phyloP scores from a whole-genome alignment of 92 coral and sea anemone genomes.

The Actinernus sp. region DNA sequence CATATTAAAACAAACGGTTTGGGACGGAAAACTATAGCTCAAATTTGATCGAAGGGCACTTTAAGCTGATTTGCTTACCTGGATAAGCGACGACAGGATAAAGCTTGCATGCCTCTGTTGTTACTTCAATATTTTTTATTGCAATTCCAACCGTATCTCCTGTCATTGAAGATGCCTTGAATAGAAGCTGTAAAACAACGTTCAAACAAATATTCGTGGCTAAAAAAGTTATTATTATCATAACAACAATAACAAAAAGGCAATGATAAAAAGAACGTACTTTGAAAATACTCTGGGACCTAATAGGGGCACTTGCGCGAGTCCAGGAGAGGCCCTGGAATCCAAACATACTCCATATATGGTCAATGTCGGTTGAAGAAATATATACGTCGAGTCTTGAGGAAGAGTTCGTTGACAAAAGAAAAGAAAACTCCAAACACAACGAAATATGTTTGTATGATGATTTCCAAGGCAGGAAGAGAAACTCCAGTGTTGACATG shows the following conservation, averaged over 20 bases:
- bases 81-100: slow-evolving; percentile 10
- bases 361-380: neutral
- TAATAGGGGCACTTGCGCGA: slow-evolving; percentile 17
- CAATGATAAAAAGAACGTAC: no score
- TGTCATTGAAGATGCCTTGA: slow-evolving; percentile 1
- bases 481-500: slow-evolving; percentile 17
- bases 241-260: no score
- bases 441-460: slow-evolving; percentile 16
- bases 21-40: no score
- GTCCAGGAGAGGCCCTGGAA: slow-evolving; percentile 13
- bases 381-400: slow-evolving; percentile 10
- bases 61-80: slow-evolving; percentile 1
- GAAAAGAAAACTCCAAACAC: slow-evolving; percentile 57
- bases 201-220: no score
- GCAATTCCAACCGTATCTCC: slow-evolving; percentile 6
- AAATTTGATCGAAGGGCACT: no score
- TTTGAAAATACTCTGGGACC: neutral
- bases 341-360: slow-evolving; percentile 10
- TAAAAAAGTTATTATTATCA: no score
- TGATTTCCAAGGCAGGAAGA: slow-evolving; percentile 37
- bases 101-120: slow-evolving; percentile 11
- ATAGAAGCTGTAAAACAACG: neutral
- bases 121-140: slow-evolving; percentile 14
- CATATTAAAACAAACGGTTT: no score
- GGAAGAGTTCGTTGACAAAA: no score